A percentile compares a stretch with the other conserved stretches of the same genome.
Conservation (phyloP, 2,888 invertebrate genomes). For the Sarcophaga variegata region DNA sequence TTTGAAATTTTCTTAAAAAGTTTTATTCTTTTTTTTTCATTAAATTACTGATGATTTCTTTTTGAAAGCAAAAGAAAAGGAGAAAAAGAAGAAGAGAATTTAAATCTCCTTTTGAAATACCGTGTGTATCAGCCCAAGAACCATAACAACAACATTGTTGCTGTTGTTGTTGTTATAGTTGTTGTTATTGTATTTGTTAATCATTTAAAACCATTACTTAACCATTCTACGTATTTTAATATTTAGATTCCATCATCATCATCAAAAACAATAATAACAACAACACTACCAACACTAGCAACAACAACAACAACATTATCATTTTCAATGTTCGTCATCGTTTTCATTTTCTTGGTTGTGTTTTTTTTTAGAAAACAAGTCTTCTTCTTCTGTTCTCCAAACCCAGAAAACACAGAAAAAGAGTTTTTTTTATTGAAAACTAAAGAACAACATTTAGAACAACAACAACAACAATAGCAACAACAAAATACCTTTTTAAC, state of each 20-base stretch:
- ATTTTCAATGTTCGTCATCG: slow-evolving; percentile 20
- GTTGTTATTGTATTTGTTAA: slow-evolving; percentile 50
- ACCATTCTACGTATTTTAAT: slow-evolving; percentile 65
- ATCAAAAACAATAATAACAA: background rate
- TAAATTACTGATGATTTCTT: slow-evolving; percentile 30
- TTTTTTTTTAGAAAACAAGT: slow-evolving; percentile 46
- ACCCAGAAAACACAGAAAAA: background rate
- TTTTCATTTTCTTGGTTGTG: slow-evolving; percentile 9
- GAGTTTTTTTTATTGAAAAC: slow-evolving; percentile 12
- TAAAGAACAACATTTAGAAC: background rate
- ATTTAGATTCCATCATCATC: slow-evolving; percentile 65
- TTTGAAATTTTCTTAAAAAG: slow-evolving; percentile 18
- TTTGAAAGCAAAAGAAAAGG: slow-evolving; percentile 9
- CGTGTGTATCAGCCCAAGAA: background rate
- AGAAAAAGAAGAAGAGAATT: slow-evolving; percentile 2
- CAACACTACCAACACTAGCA: background rate
- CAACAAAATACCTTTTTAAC: slow-evolving; percentile 59
- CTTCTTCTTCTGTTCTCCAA: background rate
- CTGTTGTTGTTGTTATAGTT: background rate
- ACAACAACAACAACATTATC: slow-evolving; percentile 26
- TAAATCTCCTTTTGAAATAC: background rate
- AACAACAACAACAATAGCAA: slow-evolving; percentile 1
- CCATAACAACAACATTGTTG: slow-evolving; percentile 37
- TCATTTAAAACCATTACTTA: slow-evolving; percentile 66
- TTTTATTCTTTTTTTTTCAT: slow-evolving; percentile 3